Base-by-base conservation (phyloP, 2,888 invertebrate genomes). In the Aspidiotus rigidus region DNA sequence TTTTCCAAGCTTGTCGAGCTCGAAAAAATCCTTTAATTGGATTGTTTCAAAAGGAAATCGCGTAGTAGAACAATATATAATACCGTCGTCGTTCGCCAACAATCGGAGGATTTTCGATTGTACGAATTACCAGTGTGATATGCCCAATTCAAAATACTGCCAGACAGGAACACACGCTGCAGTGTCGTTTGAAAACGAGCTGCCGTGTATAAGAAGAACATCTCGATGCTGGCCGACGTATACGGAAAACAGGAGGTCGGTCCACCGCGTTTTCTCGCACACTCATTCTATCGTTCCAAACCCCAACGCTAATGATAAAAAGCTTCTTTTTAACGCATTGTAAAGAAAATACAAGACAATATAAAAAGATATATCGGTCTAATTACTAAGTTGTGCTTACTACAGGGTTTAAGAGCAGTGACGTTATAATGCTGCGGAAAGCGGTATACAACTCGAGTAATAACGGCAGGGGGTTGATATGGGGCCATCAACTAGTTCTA, bases 331-430 rank as follows among this genome's bases (percentile, higher is more conserved):
- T 67, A 67, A 67, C 67, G 67, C 59, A 67, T 67, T 67, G 67
- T 60, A 60, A 67, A 53, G 67, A 67, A 60, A 67, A 67, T 67
- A 67, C 59, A 67, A 67, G 67, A 69, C 69, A 69, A 69, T 69
- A 69, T 69, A 69, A 69, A 62, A 69, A 69, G 69, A 69, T 69
- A 69, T 69, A 69, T 69, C 69, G 69, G 69, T 69, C 69, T 69
- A 69, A 69, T 69, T 69, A 69, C 69, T 69, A 69, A 69, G 62
- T 63, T 60, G 67, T 59, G 67, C 67, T 67, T 67, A 66, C 56
- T 57, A 59, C 44, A 66, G 66, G 56, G 57, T 56, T 66, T 57
- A 41, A 66, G 44, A 49, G 49, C 49, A 49, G 49, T 41, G n/a
- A 60, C 62, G 49, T 59, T 59, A 39, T 17, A 44, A 62, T 44